These are phyloP conservation scores for Heliconius charithonia DNA, from an alignment of 2,888 invertebrate species.

Conservation along the genomic window DNA sequence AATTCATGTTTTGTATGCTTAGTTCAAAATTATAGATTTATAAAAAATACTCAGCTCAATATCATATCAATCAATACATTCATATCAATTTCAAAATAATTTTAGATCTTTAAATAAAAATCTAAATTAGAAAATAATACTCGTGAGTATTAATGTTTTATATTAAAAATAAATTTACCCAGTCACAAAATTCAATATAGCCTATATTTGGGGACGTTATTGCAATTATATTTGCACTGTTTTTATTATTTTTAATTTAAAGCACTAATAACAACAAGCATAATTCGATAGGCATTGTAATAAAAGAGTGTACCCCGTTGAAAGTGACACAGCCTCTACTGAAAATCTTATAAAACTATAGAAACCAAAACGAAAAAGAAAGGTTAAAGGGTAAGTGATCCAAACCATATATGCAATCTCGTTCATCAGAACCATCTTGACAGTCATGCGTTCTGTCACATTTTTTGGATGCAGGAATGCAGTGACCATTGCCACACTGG, in stretches of 20 bases:
- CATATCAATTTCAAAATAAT: background rate
- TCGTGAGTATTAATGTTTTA: background rate
- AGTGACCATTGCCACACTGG: constrained; percentile 86
- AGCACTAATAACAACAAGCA: background rate
- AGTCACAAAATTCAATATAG: background rate
- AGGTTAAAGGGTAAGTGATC: constrained; percentile 53
- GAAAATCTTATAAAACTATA: background rate
- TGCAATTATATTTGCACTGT: background rate
- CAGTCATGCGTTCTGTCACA: constrained; percentile 84
- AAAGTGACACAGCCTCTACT: constrained; percentile 29
- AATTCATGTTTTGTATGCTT: too few species aligned
- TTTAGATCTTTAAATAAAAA: too few species aligned
- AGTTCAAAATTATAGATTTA: too few species aligned
- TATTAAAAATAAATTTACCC: background rate
- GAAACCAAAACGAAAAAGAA: constrained; percentile 7
- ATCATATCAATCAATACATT: too few species aligned
- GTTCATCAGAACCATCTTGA: constrained; percentile 84
- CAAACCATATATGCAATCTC: constrained; percentile 81
- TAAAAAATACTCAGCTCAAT: background rate
- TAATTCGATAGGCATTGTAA: background rate
- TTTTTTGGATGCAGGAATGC: constrained; percentile 81
- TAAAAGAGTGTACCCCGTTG: background rate
- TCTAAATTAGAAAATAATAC: background rate
- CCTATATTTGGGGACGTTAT: background rate
- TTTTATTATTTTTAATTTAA: background rate